Evolutionary conservation across 2,888 invertebrate genomes (phyloP).

Genomic region (Antheraea assamensis): DNA sequence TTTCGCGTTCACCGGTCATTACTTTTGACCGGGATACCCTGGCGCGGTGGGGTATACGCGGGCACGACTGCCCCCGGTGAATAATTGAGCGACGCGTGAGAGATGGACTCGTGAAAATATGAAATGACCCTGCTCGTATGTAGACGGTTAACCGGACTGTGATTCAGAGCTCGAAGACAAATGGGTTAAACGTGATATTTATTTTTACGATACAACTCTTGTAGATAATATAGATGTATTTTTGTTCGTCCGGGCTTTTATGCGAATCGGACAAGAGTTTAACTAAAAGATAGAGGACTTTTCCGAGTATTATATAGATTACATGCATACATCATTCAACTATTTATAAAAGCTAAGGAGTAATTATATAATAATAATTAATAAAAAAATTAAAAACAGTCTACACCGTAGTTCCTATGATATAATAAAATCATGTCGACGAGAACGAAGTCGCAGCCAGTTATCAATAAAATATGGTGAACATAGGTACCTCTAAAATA

Average conservation of each 20-base stretch:
- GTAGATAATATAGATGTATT: not conserved
- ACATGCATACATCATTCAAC: too few species aligned
- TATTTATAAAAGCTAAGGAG: too few species aligned
- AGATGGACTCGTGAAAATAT: constrained; percentile 75
- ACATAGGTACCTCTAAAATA: too few species aligned
- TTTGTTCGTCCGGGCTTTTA: not conserved
- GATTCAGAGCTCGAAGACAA: constrained; percentile 25
- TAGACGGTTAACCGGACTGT: constrained; percentile 43
- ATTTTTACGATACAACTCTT: not conserved
- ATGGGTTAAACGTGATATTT: constrained; percentile 11
- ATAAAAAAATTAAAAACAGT: too few species aligned
- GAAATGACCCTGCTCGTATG: constrained; percentile 69
- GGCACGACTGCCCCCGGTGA: constrained; percentile 54
- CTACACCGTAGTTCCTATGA: too few species aligned
- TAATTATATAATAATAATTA: too few species aligned
- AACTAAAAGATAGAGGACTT: too few species aligned
- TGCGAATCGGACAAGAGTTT: too few species aligned
- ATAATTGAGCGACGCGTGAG: constrained; percentile 72
- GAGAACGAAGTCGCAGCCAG: too few species aligned
- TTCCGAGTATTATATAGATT: too few species aligned
- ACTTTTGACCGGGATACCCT: constrained; percentile 59
- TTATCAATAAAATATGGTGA: too few species aligned
- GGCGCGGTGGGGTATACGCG: constrained; percentile 12
- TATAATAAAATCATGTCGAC: too few species aligned
- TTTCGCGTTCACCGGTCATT: constrained; percentile 73